Percentiles rank a stretch among this genome's conserved stretches.
Evolutionary conservation across 1,140 invertebrate species (phyloP).

Genomic region (Macrobrachium rosenbergii): DNA sequence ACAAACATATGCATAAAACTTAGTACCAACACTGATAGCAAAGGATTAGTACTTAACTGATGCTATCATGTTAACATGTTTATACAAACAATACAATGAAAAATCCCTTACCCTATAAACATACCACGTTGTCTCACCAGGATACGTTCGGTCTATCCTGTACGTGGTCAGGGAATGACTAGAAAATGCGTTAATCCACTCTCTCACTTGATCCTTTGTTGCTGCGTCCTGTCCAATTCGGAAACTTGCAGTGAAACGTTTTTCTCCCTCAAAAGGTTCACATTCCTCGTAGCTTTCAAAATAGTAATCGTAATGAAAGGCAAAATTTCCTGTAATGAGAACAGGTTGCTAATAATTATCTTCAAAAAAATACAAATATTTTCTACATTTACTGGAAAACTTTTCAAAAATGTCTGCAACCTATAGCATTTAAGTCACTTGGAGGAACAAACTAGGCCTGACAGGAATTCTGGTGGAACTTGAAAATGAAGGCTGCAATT

Average conservation of each 20-base stretch:
- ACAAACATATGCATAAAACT: too few species aligned
- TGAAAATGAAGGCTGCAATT: too few species aligned
- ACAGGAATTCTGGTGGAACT: too few species aligned
- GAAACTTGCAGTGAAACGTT: slow-evolving; percentile 17
- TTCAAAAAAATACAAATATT: too few species aligned
- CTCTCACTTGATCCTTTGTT: neutral
- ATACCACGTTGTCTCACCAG: slow-evolving; percentile 8
- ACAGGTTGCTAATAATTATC: neutral
- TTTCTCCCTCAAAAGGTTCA: neutral
- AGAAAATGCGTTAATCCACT: neutral
- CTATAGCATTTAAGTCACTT: too few species aligned
- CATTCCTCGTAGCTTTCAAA: slow-evolving; percentile 9
- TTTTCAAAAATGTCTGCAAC: too few species aligned
- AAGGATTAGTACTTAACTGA: too few species aligned
- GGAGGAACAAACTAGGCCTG: too few species aligned
- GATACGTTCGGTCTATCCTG: slow-evolving; percentile 12
- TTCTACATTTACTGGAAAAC: too few species aligned
- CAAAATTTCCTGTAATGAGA: neutral
- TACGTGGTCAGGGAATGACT: slow-evolving; percentile 6
- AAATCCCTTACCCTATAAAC: slow-evolving; percentile 3
- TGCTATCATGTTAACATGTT: too few species aligned
- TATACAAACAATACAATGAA: neutral
- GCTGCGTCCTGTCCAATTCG: neutral
- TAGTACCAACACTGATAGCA: too few species aligned
- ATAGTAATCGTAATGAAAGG: neutral